Percentiles rank a stretch among this genome's conserved stretches.
These are phyloP conservation scores for Campoplex nolae DNA, from an alignment of 2,888 invertebrate genomes.

Conservation along the genomic window DNA sequence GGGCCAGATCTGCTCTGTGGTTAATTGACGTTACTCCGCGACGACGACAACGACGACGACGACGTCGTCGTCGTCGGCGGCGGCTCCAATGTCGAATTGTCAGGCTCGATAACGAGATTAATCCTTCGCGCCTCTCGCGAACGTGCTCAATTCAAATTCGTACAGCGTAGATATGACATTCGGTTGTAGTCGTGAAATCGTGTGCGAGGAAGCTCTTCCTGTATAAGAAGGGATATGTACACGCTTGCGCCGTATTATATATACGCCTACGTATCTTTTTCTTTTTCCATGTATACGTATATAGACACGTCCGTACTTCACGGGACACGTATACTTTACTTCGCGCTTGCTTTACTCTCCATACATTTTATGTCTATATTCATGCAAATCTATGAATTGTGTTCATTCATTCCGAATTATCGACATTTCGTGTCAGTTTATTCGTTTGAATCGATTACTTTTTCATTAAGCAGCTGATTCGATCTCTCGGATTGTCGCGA, in stretches of 20 bases:
- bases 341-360: slow-evolving; percentile 1
- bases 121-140: slow-evolving; percentile 66
- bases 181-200: slow-evolving; percentile 17
- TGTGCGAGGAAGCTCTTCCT: slow-evolving; percentile 13
- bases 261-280: not conserved
- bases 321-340: slow-evolving; percentile 58
- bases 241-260: slow-evolving; percentile 24
- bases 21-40: slow-evolving; percentile 67
- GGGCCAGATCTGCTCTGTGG: slow-evolving; percentile 42
- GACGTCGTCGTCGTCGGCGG: not conserved
- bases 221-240: slow-evolving; percentile 8
- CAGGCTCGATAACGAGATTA: slow-evolving; percentile 70
- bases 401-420: not conserved
- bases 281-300: not conserved
- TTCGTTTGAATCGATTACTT: not conserved
- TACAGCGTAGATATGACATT: slow-evolving; percentile 47
- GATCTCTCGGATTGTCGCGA: not conserved
- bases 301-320: slow-evolving; percentile 31
- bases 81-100: slow-evolving; percentile 64
- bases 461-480: slow-evolving; percentile 28
- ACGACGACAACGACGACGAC: slow-evolving; percentile 30
- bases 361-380: not conserved
- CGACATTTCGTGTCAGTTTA: not conserved
- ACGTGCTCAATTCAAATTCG: slow-evolving; percentile 74
- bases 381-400: slow-evolving; percentile 4